Base-by-base conservation (phyloP, 2,888 invertebrate genomes). In the Tetropium fuscum region DNA sequence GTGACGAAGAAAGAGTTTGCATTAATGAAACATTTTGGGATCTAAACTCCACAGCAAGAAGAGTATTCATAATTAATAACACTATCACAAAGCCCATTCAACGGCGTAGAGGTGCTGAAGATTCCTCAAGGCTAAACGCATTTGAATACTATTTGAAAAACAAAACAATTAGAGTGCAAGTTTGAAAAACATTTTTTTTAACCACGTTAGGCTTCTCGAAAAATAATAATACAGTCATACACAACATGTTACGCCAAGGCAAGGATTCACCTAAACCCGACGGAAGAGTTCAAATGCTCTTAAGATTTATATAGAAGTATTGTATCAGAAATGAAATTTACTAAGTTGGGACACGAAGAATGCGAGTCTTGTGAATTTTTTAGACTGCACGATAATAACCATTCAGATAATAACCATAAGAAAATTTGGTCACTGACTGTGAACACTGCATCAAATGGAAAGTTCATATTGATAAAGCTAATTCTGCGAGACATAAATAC, bases 11-110 rank as follows among this genome's bases (percentile, higher is more conserved):
- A 22, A 32, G 32, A 32, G 7, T 32, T 32, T 32, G 32, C 32
- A 32, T 32, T 32, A 32, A 32, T 32, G 32, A 32, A 32, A 32
- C 32, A 32, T 32, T 32, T 32, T 32, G 32, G 32, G 32, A 32
- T 32, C 32, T 32, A 32, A 32, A 32, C 32, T 10, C 4, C 32
- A 32, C 32, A 32, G n/a, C 32, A 32, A 32, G 32, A 32, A 32
- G 10, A n/a, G 32, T 32, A 32, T 32, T 32, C 10, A 32, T 32
- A 32, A n/a, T 32, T 32, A 32, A 32, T 32, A 32, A 32, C 32
- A 32, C 32, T 22, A 10, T 32, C 32, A 32, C 32, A 32, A 32
- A 32, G 32, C 32, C 32, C 32, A 32, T 32, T 32, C n/a, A 32
- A 32, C 7, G 32, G n/a, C 32, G 32, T 32, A 32, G 32, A 32